phyloP scores from a whole-genome alignment of 2,113 vertebrate species.

The Brachyistius frenatus region DNA sequence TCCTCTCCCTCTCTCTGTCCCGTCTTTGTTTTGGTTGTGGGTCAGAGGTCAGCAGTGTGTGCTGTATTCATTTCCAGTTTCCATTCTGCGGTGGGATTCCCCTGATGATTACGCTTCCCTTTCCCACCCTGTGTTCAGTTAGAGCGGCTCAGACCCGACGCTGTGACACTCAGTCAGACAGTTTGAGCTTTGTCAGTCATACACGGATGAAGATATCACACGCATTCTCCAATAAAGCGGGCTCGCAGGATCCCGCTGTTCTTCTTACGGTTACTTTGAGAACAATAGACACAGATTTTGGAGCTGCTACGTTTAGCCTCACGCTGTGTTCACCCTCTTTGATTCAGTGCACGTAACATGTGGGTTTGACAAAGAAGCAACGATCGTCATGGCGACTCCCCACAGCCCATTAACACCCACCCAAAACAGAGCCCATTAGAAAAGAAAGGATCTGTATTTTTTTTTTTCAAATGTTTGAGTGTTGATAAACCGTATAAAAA shows the following conservation, averaged over 20 bases:
- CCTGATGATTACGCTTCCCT: constrained; percentile 65
- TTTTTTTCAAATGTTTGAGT: neutral
- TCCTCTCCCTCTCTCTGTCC: constrained; percentile 38
- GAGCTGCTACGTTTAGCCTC: neutral
- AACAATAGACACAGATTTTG: neutral
- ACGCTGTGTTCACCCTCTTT: constrained; percentile 22
- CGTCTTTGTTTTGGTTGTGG: constrained; percentile 74
- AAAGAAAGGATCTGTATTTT: neutral
- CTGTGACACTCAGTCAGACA: constrained; percentile 1
- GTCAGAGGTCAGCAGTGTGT: constrained; percentile 65
- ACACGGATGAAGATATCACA: neutral
- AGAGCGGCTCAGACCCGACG: neutral
- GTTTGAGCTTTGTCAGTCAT: constrained; percentile 11
- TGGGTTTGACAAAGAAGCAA: neutral
- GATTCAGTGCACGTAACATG: constrained; percentile 37
- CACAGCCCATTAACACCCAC: constrained; percentile 19
- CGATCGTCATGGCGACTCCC: constrained; percentile 37
- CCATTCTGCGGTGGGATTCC: constrained; percentile 75
- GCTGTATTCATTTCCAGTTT: constrained; percentile 79
- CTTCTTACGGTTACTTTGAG: neutral
- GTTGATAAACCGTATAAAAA: neutral
- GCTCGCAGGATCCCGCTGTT: neutral
- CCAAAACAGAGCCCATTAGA: neutral
- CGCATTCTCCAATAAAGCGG: constrained; percentile 11
- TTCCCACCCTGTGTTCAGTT: constrained; percentile 67